Evolutionary conservation across 2,797 vertebrate species (phyloP), one percentile per base, ranked within the genome.

Genomic region (Staurois parvus): DNA sequence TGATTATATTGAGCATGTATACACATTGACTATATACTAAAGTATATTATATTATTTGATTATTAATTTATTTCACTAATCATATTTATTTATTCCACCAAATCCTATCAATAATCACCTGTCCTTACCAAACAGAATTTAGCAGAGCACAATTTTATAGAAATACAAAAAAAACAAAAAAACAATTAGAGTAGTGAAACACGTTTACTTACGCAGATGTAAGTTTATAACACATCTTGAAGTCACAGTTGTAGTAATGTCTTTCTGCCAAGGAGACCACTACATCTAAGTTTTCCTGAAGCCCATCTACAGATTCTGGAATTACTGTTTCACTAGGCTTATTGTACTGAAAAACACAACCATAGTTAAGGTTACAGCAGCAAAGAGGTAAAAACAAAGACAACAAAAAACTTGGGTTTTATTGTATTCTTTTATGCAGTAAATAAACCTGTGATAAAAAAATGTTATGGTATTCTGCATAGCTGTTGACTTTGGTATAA

Each of bases 191-290:
- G 48, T 19, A 52, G 48, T 52, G 17, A 52, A 37, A 86, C 32
- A 8, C 17, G 62, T 48, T 21, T 89, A 97, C 98, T 94, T 95
- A 99, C 98, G 95, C 96, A 5, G 98, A 98, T n/a, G 98, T 99
- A 80, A 99, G 97, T 87, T 98, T 97, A 94, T 99, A 99, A 93
- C 98, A 99, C 96, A 98, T 99, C 93, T 99, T 99, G 93, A 99
- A 99, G 90, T 99, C 98, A 95, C 98, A 99, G 94, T 99, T 99
- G 94, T 99, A 99, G 93, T 99, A 99, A 95, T 99, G 98, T 81
- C 98, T 95, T 94, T 99, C 98, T 85, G 98, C 98, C 88, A 99
- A 95, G 88, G 98, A 99, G 85, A 99, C 98, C 0, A 98, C 97
- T 45, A 99, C 97, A 92, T 99, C 98, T 94, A 99, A 90, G 90